A percentile compares a stretch with the other conserved stretches of the same genome.
Evolutionary conservation across 2,888 invertebrate genomes (phyloP).

Genomic region (Plagodis pulveraria): DNA sequence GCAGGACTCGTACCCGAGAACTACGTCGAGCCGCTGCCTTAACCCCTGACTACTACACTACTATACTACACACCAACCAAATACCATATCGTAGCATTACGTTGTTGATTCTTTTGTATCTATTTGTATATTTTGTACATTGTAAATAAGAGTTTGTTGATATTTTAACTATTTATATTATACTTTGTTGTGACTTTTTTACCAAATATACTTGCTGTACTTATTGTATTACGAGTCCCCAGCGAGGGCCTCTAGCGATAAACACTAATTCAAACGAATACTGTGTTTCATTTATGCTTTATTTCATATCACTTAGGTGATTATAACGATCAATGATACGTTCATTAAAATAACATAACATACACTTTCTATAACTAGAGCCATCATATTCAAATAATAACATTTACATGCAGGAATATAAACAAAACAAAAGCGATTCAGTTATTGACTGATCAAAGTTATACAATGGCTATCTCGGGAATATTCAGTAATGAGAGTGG

Average conservation of each 20-base stretch:
- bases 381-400: too few relatives aligned
- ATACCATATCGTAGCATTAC: conserved; percentile 56
- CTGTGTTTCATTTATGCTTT: conserved; percentile 7
- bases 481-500: too few relatives aligned
- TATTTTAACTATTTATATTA: conserved; percentile 82
- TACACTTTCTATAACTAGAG: too few relatives aligned
- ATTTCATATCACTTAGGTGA: conserved; percentile 12
- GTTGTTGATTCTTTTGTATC: conserved; percentile 73
- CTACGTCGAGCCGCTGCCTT: conserved; percentile 95
- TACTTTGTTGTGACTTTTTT: conserved; percentile 82
- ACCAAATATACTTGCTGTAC: conserved; percentile 71
- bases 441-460: too few relatives aligned
- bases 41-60: conserved; percentile 47
- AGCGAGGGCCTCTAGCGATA: conserved; percentile 45
- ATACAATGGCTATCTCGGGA: too few relatives aligned
- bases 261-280: conserved; percentile 30
- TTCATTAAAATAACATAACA: too few relatives aligned
- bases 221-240: conserved; percentile 41
- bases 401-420: too few relatives aligned
- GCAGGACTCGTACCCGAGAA: conserved; percentile 98
- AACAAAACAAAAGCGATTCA: too few relatives aligned
- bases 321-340: too few relatives aligned
- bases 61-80: conserved; percentile 11
- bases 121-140: conserved; percentile 79
- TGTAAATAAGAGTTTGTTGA: conserved; percentile 81